Base-by-base conservation (phyloP, 2,888 invertebrate genomes). In the Dinocampus coccinellae region DNA sequence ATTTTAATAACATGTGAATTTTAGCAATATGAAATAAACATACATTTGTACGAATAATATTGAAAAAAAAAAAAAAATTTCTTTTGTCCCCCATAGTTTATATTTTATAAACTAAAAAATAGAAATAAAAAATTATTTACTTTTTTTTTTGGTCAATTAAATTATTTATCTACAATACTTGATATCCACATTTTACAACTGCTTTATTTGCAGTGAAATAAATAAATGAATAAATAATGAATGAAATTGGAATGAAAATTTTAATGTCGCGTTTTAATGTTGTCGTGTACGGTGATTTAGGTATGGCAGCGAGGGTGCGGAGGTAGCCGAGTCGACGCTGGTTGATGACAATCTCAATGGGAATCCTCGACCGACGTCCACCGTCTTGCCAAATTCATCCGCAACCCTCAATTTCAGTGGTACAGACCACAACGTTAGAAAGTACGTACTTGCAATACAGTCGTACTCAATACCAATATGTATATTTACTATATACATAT, bases 331-430 rank as follows among this genome's bases (percentile, higher is more conserved):
- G 78, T 85, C 85, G 79, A 81, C 83, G 79, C 79, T 85, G 81
- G 85, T 85, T 80, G 85, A 86, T 80, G 85, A 86, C 82, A 86
- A 82, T 82, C 85, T 86, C 83, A 86, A 86, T 81, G 85, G 86
- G 75, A 86, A 86, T 82, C 82, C 84, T 78, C 82, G 80, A 76
- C 77, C 83, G 76, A 75, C 71, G 73, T 76, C 77, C 69, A 74
- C 73, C 72, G 75, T 76, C 69, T 77, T 77, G 76, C 80, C 72
- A 78, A 80, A 78, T 76, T 67, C 76, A 72, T 73, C 73, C 76
- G 76, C 76, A 72, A 78, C 80, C 77, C 74, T 78, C 78, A 81
- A 79, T 78, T 79, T 80, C 80, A 81, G 61, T 78, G 73, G 75
- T 70, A 75, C 75, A 67, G 75, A 78, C 74, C 76, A 73, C 73